Evolutionary conservation across 2,113 vertebrate genomes (phyloP).

Genomic region (Zapus hudsonius): DNA sequence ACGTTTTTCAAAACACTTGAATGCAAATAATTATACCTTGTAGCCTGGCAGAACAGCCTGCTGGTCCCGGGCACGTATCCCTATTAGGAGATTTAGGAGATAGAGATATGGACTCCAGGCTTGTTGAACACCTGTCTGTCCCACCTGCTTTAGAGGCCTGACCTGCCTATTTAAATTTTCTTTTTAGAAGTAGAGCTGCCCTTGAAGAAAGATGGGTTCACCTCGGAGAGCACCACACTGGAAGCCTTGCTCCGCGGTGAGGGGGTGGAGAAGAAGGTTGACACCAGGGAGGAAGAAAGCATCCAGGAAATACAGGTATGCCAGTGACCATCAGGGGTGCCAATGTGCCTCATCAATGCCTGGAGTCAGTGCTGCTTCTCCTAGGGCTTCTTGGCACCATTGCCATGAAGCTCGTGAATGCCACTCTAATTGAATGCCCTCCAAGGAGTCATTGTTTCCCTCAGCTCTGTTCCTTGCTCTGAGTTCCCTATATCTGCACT

Average conservation of each 20-base stretch:
- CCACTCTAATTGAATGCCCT: background rate
- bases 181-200: slow-evolving; percentile 89
- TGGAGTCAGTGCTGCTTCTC: background rate
- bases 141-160: background rate
- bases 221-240: slow-evolving; percentile 94
- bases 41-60: background rate
- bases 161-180: slow-evolving; percentile 56
- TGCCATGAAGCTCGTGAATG: background rate
- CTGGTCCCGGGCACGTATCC: background rate
- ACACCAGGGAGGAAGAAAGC: slow-evolving; percentile 94
- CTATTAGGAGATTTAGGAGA: background rate
- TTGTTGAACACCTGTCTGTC: background rate
- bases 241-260: slow-evolving; percentile 95
- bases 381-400: fast-evolving
- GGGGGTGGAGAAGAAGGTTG: slow-evolving; percentile 92
- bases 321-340: fast-evolving
- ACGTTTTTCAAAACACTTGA: background rate
- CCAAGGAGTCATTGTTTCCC: background rate
- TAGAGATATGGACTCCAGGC: background rate
- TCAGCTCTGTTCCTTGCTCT: background rate
- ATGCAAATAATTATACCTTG: background rate
- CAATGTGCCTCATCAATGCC: background rate
- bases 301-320: slow-evolving; percentile 96
- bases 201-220: slow-evolving; percentile 90
- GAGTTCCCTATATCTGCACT: background rate